These are phyloP conservation scores for Phasianus colchicus DNA, from an alignment of 2,113 vertebrate genomes.

Conservation along the genomic window DNA sequence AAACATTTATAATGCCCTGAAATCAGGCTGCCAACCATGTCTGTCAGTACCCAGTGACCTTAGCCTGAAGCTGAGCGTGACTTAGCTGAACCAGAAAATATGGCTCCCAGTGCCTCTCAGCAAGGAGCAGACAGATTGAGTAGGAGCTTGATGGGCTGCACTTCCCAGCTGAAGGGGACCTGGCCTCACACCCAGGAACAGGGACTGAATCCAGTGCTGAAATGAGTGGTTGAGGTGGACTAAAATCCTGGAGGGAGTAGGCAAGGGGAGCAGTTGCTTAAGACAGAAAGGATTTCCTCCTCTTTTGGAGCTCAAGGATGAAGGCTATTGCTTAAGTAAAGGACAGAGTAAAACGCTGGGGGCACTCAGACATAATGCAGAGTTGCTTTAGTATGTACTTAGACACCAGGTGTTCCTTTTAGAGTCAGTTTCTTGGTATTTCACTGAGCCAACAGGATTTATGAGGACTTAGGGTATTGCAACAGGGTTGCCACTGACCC, in stretches of 20 bases:
- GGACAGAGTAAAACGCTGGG: neutral
- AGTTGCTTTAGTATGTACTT: neutral
- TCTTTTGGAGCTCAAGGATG: neutral
- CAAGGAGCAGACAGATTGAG: neutral
- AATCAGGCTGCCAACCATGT: neutral
- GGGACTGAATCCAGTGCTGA: neutral
- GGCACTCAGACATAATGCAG: neutral
- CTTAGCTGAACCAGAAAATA: conserved; percentile 16
- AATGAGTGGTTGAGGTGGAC: neutral
- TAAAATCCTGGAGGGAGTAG: neutral
- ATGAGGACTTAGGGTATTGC: neutral
- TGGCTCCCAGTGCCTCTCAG: neutral
- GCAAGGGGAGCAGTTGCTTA: neutral
- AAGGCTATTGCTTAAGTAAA: neutral
- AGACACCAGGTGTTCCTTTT: conserved; percentile 15
- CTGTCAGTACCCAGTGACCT: neutral
- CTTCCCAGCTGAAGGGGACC: neutral
- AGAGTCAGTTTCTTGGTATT: neutral
- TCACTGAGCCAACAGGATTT: neutral
- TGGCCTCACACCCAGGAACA: neutral
- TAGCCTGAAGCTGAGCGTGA: neutral
- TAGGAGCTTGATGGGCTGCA: neutral
- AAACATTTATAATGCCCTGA: neutral
- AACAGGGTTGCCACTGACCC: neutral
- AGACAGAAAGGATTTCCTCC: neutral